A percentile compares a stretch with the other conserved stretches of the same genome.
phyloP scores from a whole-genome alignment of 2,888 invertebrate genomes.

The Calameuta pallipes region DNA sequence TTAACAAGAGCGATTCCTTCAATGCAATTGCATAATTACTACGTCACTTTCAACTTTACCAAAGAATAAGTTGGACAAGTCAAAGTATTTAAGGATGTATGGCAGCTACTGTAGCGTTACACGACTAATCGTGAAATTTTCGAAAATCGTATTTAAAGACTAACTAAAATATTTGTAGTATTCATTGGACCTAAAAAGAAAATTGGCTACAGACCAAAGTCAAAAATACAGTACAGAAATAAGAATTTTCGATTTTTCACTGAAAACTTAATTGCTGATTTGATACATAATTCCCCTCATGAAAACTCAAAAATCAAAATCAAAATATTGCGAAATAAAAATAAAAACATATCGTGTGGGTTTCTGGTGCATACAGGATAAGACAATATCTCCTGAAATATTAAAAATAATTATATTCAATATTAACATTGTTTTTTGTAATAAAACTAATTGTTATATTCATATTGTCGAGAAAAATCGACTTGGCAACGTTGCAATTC shows the following conservation, averaged over 20 bases:
- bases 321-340: neutral
- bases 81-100: conserved; percentile 13
- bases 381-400: neutral
- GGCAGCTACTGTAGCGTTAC: conserved; percentile 5
- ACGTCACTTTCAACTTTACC: too few species aligned
- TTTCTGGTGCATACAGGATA: neutral
- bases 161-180: conserved; percentile 16
- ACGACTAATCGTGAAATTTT: conserved; percentile 16
- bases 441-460: neutral
- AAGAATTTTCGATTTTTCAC: conserved; percentile 10
- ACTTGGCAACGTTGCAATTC: conserved; percentile 15
- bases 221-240: conserved; percentile 6
- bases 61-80: too few species aligned
- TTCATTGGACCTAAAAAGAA: conserved; percentile 7
- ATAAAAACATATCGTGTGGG: neutral
- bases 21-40: too few species aligned
- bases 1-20: too few species aligned
- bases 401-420: neutral
- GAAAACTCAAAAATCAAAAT: conserved; percentile 11
- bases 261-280: conserved; percentile 12
- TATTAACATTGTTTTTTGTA: neutral
- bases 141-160: conserved; percentile 14
- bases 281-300: conserved; percentile 10
- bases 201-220: conserved; percentile 5
- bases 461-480: neutral